These are phyloP conservation scores for Zygaena filipendulae DNA, from an alignment of 2,888 invertebrate genomes.

Conservation along the genomic window DNA sequence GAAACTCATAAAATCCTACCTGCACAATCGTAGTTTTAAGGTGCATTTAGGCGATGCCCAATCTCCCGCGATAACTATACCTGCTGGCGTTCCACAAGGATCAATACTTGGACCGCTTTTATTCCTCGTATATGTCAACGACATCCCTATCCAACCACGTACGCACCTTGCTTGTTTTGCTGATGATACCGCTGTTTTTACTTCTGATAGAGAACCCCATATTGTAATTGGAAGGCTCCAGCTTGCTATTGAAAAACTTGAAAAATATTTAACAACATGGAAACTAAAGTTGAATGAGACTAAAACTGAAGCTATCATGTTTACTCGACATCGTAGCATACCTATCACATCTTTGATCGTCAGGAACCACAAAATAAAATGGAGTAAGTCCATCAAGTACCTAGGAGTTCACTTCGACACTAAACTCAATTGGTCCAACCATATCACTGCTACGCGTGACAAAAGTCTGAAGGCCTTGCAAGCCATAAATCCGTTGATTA, in stretches of 20 bases:
- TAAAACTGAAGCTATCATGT: constrained; percentile 6
- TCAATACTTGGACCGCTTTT: constrained; percentile 10
- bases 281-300: background rate
- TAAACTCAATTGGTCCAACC: constrained; percentile 2
- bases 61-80: constrained; percentile 1
- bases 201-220: background rate
- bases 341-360: too few species aligned
- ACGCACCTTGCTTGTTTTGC: constrained; percentile 9
- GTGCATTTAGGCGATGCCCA: constrained; percentile 3
- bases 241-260: background rate
- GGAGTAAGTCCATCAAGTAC: constrained; percentile 1
- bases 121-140: constrained; percentile 6
- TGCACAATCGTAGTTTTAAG: background rate
- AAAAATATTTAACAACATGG: background rate
- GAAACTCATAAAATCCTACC: constrained; percentile 1
- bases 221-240: background rate
- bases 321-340: constrained; percentile 1
- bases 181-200: constrained; percentile 12
- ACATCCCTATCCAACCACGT: constrained; percentile 3
- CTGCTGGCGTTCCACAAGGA: constrained; percentile 11
- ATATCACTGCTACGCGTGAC: background rate
- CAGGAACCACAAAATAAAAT: too few species aligned
- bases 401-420: constrained; percentile 1
- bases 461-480: background rate
- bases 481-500: background rate